Base-by-base conservation (phyloP, 2,113 vertebrate species). In the Callaeas wilsoni region DNA sequence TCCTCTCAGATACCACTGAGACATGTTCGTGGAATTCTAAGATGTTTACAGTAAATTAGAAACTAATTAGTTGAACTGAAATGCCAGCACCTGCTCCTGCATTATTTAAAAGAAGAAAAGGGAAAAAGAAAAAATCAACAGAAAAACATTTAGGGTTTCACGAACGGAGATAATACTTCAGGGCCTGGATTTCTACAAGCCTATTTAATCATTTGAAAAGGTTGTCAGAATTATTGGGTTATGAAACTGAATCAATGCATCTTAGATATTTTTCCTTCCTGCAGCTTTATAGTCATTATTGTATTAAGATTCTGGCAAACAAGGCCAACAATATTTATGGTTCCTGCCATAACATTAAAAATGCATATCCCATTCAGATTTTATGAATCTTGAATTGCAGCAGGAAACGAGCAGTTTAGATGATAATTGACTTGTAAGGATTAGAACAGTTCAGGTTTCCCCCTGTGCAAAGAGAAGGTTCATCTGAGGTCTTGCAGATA, bases 1-100 rank as follows among this genome's bases (percentile, higher is more conserved):
- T 97, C 96, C 92, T 95, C 90, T 93, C 93, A 94, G 91, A 96
- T 95, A 89, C 95, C 87, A 4, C 91, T 91, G 97, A 97, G 97
- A 96, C 27, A 1, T 95, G 92, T 94, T 95, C 69, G 47, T 92
- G 85, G 90, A 96, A 97, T 97, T 95, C 93, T 87, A 93, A 97
- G 96, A 96, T 97, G 94, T 96, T 97, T 98, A 97, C 97, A 93
- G 94, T 96, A 97, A 96, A 97, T 97, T 97, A 97, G 95, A 96
- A 96, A 96, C 95, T 97, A 97, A 98, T 98, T 97, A 97, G 96
- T 93, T 92, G 93, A 91, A 96, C 87, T 93, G 84, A 97, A 98
- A 97, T 96, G 88, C 95, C 91, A 97, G 92, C 97, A 98, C 95
- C 97, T 97, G 97, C 95, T 95, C 73, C 73, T 97, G 80, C 76